phyloP scores from a whole-genome alignment of 2,888 invertebrate species.

The Cheilosia vulpina region DNA sequence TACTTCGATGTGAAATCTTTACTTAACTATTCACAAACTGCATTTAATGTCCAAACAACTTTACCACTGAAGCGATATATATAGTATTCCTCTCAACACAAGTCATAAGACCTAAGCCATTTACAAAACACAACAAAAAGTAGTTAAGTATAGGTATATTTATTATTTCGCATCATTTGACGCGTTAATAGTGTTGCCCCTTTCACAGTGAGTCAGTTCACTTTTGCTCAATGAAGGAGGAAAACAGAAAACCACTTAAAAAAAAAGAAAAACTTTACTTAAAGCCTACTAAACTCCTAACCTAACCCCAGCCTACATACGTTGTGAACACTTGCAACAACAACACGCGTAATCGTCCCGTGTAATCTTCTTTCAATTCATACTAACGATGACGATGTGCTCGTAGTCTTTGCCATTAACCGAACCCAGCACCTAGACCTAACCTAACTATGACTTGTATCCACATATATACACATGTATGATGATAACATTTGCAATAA shows the following conservation, averaged over 20 bases:
- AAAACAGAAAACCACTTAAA: slow-evolving; percentile 46
- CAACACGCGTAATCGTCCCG: slow-evolving; percentile 11
- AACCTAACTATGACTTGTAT: not conserved
- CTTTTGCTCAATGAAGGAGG: slow-evolving; percentile 42
- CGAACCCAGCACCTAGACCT: no score
- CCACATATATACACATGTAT: not conserved
- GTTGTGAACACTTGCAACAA: not conserved
- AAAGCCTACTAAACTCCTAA: slow-evolving; percentile 57
- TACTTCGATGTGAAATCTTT: no score
- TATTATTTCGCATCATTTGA: no score
- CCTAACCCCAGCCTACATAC: not conserved
- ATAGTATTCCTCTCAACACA: no score
- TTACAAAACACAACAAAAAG: no score
- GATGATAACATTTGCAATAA: slow-evolving; percentile 6
- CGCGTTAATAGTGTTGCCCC: no score
- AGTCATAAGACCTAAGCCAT: no score
- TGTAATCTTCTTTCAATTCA: slow-evolving; percentile 27
- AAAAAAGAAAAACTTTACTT: slow-evolving; percentile 24
- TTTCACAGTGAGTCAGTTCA: not conserved
- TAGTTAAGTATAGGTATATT: no score
- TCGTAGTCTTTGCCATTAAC: slow-evolving; percentile 7
- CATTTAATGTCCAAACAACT: no score
- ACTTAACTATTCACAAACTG: no score
- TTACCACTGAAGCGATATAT: no score
- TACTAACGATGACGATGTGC: slow-evolving; percentile 11